Percentiles rank a stretch among this genome's conserved stretches.
These are phyloP conservation scores for Drosophila lini DNA, from an alignment of 1,140 invertebrate species.

Conservation along the genomic window DNA sequence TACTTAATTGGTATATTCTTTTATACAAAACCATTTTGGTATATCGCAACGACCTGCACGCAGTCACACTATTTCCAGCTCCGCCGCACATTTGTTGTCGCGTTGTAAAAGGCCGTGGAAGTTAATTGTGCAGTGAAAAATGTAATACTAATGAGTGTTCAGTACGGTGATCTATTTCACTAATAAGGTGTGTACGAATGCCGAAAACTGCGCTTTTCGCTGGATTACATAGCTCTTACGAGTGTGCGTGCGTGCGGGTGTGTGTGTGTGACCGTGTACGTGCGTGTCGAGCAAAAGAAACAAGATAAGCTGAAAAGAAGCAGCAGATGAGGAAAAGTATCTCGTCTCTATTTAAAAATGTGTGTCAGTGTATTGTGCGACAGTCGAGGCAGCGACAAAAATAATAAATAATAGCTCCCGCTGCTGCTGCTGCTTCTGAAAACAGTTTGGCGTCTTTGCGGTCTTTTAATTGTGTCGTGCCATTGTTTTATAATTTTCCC, in stretches of 20 bases:
- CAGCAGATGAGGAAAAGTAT: conserved; percentile 66
- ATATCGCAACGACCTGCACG: neutral
- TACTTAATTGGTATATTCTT: neutral
- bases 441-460: conserved; percentile 63
- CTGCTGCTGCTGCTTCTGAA: conserved; percentile 24
- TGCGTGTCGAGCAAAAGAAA: conserved; percentile 63
- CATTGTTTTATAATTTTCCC: conserved; percentile 75
- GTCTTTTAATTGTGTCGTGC: conserved; percentile 53
- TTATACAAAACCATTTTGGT: neutral
- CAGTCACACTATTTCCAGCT: conserved; percentile 5
- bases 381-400: conserved; percentile 37
- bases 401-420: conserved; percentile 79
- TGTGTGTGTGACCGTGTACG: conserved; percentile 41
- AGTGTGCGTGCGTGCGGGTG: conserved; percentile 32
- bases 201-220: conserved; percentile 17
- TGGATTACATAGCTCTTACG: conserved; percentile 26
- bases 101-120: conserved; percentile 24
- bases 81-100: conserved; percentile 29
- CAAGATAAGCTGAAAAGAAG: conserved; percentile 74
- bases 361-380: conserved; percentile 79
- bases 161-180: conserved; percentile 53
- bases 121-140: conserved; percentile 47
- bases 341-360: conserved; percentile 81
- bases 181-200: conserved; percentile 65
- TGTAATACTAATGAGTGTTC: conserved; percentile 60